Base-by-base conservation (phyloP, 64 coral and sea anemone genomes). In the Astreopora myriophthalma region DNA sequence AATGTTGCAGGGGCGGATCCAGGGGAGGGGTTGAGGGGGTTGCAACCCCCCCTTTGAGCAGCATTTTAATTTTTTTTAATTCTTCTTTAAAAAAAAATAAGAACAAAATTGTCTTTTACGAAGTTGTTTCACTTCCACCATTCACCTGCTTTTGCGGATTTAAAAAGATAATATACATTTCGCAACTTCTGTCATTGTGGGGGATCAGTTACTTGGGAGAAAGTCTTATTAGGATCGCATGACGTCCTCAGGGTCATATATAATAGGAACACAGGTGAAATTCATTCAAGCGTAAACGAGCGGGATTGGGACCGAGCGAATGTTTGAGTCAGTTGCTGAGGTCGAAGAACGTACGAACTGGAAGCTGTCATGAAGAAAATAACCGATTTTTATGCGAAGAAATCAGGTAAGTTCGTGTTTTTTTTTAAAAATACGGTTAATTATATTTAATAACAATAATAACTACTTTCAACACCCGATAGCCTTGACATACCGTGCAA, bases 391-490 rank as follows among this genome's bases (percentile, higher is more conserved):
- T 85, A 85, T 85, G 34, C 58, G 34, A 63, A 85, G 49, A 85
- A 85, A 85, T 22, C 82, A 48, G 35, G 65, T 71, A 86, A 69
- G 84, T 71, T 86, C 64, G 62, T 70, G 84, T 33, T 69, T 86
- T 22, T 30, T 86, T 86, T 86, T 29, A 48, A 51, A 40, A 85
- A 35, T 70, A 86, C 17, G 17, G 40, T 71, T 70, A 86, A 86
- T 71, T 86, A 26, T 46, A 69, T 86, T 86, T 24, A 46, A 25
- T 86, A 26, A 86, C 84, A 86, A 33, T 22, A 71, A 86, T 25
- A 70, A 86, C 84, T 86, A 39, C 8, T 85, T 86, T 86, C 84
- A 70, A 86, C 84, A 86, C n/a, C n/a, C n/a, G n/a, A n/a, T n/a
- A n/a, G n/a, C n/a, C n/a, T n/a, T n/a, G n/a, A n/a, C n/a, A n/a